phyloP scores from a whole-genome alignment of 1,140 invertebrate genomes.

The Zaprionus capensis region DNA sequence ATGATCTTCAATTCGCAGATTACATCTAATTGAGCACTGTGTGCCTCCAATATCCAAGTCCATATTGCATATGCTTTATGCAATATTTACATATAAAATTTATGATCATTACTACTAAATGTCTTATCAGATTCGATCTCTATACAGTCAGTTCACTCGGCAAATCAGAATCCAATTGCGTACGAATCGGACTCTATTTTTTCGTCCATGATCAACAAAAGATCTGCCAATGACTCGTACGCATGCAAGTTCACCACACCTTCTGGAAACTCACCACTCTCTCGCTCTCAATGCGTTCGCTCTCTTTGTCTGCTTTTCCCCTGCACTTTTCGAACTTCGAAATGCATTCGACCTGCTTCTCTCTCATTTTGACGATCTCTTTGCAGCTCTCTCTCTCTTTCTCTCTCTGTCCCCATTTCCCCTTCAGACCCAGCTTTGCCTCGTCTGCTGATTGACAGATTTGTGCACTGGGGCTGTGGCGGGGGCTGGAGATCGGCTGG shows the following conservation, averaged over 20 bases:
- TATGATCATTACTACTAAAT: not conserved
- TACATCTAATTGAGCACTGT: not conserved
- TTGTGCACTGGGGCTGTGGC: not conserved
- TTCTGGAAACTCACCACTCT: constrained; percentile 47
- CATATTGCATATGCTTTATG: not conserved
- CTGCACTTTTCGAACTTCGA: constrained; percentile 70
- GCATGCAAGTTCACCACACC: constrained; percentile 53
- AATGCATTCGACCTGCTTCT: constrained; percentile 16
- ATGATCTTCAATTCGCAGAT: not conserved
- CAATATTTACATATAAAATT: not conserved
- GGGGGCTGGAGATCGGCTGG: not conserved
- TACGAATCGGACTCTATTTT: constrained; percentile 11
- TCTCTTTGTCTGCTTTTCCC: constrained; percentile 12
- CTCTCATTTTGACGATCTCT: not conserved
- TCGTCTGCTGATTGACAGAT: not conserved
- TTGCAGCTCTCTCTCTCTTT: not conserved
- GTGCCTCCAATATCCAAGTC: not conserved
- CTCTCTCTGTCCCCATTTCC: not conserved
- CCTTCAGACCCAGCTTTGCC: not conserved
- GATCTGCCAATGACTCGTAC: constrained; percentile 34
- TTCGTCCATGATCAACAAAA: constrained; percentile 7
- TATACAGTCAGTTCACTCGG: not conserved
- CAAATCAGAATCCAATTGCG: constrained; percentile 38
- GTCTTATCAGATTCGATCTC: not conserved
- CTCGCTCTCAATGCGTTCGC: constrained; percentile 11